These are phyloP conservation scores for Phymastichus coffea DNA, from an alignment of 1,140 invertebrate genomes.

Conservation along the genomic window DNA sequence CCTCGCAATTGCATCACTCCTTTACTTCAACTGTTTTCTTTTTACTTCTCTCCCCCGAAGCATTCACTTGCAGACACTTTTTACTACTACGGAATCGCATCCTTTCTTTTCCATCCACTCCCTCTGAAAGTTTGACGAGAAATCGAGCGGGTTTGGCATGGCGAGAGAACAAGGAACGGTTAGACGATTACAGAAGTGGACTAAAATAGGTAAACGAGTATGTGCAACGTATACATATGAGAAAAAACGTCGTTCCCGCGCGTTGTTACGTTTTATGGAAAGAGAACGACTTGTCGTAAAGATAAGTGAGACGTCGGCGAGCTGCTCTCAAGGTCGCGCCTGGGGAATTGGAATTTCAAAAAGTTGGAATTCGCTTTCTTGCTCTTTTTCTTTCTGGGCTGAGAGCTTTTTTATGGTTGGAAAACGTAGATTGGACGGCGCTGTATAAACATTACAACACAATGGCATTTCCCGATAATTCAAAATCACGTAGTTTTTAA, in stretches of 20 bases:
- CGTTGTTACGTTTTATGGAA: conserved; percentile 14
- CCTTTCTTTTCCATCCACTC: not conserved
- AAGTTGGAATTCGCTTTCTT: not conserved
- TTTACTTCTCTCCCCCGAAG: no score
- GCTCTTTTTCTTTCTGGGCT: no score
- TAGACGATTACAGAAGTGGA: not conserved
- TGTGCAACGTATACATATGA: not conserved
- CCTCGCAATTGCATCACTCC: not conserved
- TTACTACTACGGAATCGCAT: not conserved
- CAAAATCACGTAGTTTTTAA: no score
- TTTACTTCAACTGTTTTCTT: conserved; percentile 1
- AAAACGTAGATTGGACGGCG: no score
- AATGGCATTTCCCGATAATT: no score
- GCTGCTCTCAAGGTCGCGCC: conserved; percentile 8
- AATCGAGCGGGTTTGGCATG: no score
- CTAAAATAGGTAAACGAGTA: conserved; percentile 1
- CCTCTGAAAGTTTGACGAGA: no score
- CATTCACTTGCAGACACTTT: no score
- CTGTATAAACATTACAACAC: no score
- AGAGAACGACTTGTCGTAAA: conserved; percentile 14
- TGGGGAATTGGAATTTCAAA: conserved; percentile 9
- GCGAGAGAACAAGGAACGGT: no score
- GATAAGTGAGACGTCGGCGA: not conserved
- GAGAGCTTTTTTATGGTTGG: no score
- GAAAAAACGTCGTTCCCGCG: not conserved